Percentiles rank a stretch among this genome's conserved stretches.
Conservation (phyloP, 1,140 invertebrate species). For the Subanguina moxae region DNA sequence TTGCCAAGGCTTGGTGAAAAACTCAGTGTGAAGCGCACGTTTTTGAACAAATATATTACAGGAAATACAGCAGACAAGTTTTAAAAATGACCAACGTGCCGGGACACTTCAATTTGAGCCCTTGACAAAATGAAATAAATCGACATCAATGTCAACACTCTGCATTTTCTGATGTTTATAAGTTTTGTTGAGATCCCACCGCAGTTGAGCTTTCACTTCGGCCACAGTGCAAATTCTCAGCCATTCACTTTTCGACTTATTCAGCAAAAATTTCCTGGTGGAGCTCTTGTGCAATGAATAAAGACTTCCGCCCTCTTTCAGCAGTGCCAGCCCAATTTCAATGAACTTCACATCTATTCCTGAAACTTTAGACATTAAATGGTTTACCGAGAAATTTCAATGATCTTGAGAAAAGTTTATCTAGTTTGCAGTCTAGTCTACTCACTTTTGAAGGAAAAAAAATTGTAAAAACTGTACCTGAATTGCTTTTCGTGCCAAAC, state of each 20-base stretch:
- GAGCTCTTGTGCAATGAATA: constrained; percentile 32
- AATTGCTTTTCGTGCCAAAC: constrained; percentile 36
- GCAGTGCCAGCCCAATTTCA: constrained; percentile 13
- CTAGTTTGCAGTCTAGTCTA: too few species aligned
- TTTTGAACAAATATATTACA: too few species aligned
- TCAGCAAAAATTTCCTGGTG: constrained; percentile 19
- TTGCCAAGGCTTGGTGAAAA: too few species aligned
- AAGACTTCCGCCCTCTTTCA: constrained; percentile 19
- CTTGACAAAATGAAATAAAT: constrained; percentile 28
- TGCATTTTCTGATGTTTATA: constrained; percentile 25
- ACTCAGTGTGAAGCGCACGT: too few species aligned
- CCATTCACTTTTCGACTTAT: constrained; percentile 24
- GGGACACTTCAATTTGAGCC: neutral
- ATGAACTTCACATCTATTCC: constrained; percentile 34
- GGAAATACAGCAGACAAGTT: too few species aligned
- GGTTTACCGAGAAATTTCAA: neutral
- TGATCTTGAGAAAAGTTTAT: too few species aligned
- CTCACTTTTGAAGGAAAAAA: too few species aligned
- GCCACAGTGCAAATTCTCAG: neutral
- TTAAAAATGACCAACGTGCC: too few species aligned
- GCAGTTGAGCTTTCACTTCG: constrained; percentile 27
- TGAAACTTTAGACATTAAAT: constrained; percentile 5
- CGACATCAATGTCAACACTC: constrained; percentile 31
- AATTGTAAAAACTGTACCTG: constrained; percentile 13
- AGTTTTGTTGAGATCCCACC: constrained; percentile 24